Evolutionary conservation across 2,113 vertebrate genomes (phyloP), one percentile per base, ranked within the genome.

Genomic region (Phasianus colchicus): DNA sequence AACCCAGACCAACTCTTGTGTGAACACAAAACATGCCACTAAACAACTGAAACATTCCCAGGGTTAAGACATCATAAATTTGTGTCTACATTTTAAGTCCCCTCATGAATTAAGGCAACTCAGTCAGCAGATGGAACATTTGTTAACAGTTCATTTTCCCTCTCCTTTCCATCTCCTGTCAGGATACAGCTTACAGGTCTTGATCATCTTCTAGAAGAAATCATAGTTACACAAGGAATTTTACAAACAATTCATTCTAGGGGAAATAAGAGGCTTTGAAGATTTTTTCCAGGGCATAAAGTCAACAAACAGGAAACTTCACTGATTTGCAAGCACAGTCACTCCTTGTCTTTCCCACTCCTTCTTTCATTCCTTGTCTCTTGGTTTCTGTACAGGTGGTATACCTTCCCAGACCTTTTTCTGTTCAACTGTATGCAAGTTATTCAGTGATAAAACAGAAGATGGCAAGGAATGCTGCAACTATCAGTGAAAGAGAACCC

Each of bases 121-220:
- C 72, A 86, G 76, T 71, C 60, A 88, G 65, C 47, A 92, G 43
- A 52, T 73, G 83, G 65, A 18, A 43, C 81, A 88, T 80, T 90
- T 93, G 61, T 74, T 86, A 92, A 84, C 80, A 86, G 90, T 66
- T 93, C 60, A 61, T 95, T 95, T 92, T 95, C 88, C 74, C 64
- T 86, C 27, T 38, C 61, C 83, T 92, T 83, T 96, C 73, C 69
- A 75, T 83, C 88, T 83, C 30, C 76, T 86, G 86, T 90, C 86
- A 94, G 65, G 55, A 91, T 90, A 74, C 7, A 83, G 43, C 65
- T 91, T 88, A 92, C 69, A 86, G 72, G 72, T 86, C 76, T 69
- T 83, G 42, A 55, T 0, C 4, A 65, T 74, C 64, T 71, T 81
- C 50, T 60, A 74, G 72, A 71, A 86, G 83, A 91, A 93, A 86